Conservation (phyloP, 2,888 invertebrate species). For the Bugulina stolonifera region DNA sequence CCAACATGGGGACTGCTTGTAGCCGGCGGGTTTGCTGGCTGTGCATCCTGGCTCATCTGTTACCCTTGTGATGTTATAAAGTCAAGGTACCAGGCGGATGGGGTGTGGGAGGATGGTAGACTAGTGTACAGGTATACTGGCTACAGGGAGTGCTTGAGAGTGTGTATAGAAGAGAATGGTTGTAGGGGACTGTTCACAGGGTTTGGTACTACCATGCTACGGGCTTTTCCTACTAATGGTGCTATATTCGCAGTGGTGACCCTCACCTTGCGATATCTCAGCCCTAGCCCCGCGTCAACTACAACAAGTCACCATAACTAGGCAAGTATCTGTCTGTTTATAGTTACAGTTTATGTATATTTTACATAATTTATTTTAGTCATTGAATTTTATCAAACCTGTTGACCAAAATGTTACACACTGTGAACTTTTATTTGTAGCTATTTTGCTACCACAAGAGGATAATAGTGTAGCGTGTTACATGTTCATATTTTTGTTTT, state of each 20-base stretch:
- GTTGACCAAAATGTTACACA: no score
- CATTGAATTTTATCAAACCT: no score
- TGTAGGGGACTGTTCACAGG: conserved; percentile 68
- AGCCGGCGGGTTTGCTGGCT: conserved; percentile 78
- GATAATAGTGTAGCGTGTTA: no score
- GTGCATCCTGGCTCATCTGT: conserved; percentile 74
- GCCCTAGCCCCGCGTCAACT: conserved; percentile 8
- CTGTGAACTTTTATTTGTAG: no score
- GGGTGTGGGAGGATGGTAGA: conserved; percentile 27
- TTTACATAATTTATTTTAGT: no score
- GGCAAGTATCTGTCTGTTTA: no score
- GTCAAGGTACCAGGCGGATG: conserved; percentile 69
- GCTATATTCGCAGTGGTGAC: conserved; percentile 67
- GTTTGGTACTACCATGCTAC: conserved; percentile 68
- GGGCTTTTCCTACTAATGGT: conserved; percentile 89
- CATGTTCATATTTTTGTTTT: no score
- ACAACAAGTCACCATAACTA: no score
- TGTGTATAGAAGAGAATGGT: conserved; percentile 67
- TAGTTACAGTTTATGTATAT: no score
- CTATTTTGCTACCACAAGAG: no score
- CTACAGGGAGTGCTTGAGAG: conserved; percentile 67
- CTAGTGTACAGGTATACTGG: conserved; percentile 59
- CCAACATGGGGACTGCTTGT: conserved; percentile 58
- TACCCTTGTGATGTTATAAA: conserved; percentile 89
- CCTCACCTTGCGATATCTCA: background rate